phyloP scores from a whole-genome alignment of 2,113 vertebrate genomes.

The Aspiorhynchus laticeps region DNA sequence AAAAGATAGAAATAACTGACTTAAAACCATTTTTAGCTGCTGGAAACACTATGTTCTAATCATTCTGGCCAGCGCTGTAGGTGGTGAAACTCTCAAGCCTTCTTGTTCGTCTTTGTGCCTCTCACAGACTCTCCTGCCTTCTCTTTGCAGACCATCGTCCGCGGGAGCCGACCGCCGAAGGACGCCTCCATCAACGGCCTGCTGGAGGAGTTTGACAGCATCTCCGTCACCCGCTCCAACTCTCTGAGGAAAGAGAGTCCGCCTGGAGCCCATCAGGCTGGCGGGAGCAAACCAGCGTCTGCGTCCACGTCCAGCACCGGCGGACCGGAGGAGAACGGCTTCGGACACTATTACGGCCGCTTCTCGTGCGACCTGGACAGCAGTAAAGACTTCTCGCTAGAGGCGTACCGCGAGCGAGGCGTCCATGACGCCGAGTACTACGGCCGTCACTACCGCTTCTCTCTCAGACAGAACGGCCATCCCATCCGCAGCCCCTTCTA shows the following conservation, averaged over 20 bases:
- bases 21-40: too few relatives aligned
- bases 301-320: slow-evolving; percentile 64
- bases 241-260: slow-evolving; percentile 96
- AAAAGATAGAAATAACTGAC: too few relatives aligned
- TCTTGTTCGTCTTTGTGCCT: not conserved
- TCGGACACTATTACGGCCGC: slow-evolving; percentile 89
- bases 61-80: not conserved
- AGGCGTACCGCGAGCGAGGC: slow-evolving; percentile 65
- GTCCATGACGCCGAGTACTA: slow-evolving; percentile 81
- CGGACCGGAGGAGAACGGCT: slow-evolving; percentile 88
- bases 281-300: slow-evolving; percentile 69
- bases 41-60: too few relatives aligned
- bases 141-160: slow-evolving; percentile 88
- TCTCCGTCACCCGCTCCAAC: slow-evolving; percentile 97
- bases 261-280: slow-evolving; percentile 83
- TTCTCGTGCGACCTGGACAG: slow-evolving; percentile 92
- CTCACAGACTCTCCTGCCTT: slow-evolving; percentile 4
- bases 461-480: slow-evolving; percentile 89
- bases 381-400: slow-evolving; percentile 78
- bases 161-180: slow-evolving; percentile 91
- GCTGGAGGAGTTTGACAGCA: slow-evolving; percentile 96
- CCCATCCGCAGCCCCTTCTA: slow-evolving; percentile 82
- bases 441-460: slow-evolving; percentile 81
- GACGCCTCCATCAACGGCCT: slow-evolving; percentile 95
- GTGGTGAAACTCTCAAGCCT: not conserved